A percentile compares a stretch with the other conserved stretches of the same genome.
Evolutionary conservation across 2,888 invertebrate species (phyloP).

Genomic region (Hypercompe scribonia): DNA sequence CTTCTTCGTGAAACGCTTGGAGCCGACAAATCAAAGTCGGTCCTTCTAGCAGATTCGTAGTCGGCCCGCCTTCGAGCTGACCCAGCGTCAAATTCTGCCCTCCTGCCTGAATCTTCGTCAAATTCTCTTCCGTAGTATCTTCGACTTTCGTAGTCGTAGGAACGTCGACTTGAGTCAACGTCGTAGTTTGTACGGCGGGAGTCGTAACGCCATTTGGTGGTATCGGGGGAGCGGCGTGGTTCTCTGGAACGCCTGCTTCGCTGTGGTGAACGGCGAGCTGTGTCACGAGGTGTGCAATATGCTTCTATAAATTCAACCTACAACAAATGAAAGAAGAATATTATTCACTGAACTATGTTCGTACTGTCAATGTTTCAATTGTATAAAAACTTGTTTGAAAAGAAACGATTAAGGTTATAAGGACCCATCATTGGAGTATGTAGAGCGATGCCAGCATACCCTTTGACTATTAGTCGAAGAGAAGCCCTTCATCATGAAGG

Average conservation of each 20-base stretch:
- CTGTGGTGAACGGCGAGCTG: constrained; percentile 82
- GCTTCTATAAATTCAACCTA: constrained; percentile 91
- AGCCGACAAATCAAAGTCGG: constrained; percentile 81
- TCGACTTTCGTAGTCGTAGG: constrained; percentile 79
- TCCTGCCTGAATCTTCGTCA: constrained; percentile 78
- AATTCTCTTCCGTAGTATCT: constrained; percentile 71
- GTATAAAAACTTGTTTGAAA: neutral
- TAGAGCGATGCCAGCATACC: constrained; percentile 59
- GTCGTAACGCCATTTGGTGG: constrained; percentile 82
- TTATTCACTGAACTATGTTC: constrained; percentile 18
- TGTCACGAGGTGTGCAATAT: constrained; percentile 91
- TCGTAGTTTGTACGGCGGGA: constrained; percentile 79
- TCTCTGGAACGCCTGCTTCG: constrained; percentile 80
- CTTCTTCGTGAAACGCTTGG: constrained; percentile 78
- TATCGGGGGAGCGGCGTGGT: constrained; percentile 78
- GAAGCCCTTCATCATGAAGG: constrained; percentile 84
- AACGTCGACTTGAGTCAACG: constrained; percentile 75
- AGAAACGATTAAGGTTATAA: constrained; percentile 37
- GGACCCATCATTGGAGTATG: constrained; percentile 33
- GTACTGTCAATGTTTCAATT: neutral
- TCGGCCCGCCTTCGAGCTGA: constrained; percentile 80
- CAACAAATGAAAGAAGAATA: constrained; percentile 65
- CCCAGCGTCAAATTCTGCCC: constrained; percentile 77
- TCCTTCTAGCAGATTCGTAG: constrained; percentile 82
- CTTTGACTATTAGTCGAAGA: constrained; percentile 76